Evolutionary conservation across 2,113 vertebrate genomes (phyloP).

Genomic region (Bothrops jararaca): DNA sequence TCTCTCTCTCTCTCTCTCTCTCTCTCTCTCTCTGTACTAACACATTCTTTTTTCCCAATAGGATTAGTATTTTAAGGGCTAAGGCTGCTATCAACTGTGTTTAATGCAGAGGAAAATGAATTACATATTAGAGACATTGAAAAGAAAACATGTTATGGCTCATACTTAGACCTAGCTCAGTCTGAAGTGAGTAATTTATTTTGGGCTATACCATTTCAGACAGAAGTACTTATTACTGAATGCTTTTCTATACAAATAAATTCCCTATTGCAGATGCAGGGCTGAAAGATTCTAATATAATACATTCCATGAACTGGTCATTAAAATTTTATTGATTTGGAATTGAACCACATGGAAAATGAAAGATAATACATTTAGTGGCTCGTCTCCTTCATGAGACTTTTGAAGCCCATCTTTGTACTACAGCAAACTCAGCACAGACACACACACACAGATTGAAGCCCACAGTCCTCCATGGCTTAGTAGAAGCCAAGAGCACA

Average conservation of each 20-base stretch:
- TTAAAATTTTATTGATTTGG: not conserved
- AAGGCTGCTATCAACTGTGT: not conserved
- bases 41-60: not conserved
- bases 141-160: not conserved
- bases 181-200: not conserved
- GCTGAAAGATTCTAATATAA: not conserved
- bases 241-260: not conserved
- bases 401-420: not conserved
- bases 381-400: not conserved
- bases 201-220: not conserved
- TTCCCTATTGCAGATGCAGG: not conserved
- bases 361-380: not conserved
- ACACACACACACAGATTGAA: not conserved
- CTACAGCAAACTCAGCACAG: not conserved
- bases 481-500: not conserved
- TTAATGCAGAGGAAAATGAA: not conserved
- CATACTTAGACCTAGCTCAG: not conserved
- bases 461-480: not conserved
- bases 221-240: not conserved
- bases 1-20: too few relatives aligned
- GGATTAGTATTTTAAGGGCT: not conserved
- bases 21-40: not conserved
- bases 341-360: not conserved
- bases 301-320: not conserved
- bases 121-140: not conserved